Percentiles rank a stretch among this genome's conserved stretches.
Evolutionary conservation across 2,888 invertebrate species (phyloP).

Genomic region (Cephus spinipes): DNA sequence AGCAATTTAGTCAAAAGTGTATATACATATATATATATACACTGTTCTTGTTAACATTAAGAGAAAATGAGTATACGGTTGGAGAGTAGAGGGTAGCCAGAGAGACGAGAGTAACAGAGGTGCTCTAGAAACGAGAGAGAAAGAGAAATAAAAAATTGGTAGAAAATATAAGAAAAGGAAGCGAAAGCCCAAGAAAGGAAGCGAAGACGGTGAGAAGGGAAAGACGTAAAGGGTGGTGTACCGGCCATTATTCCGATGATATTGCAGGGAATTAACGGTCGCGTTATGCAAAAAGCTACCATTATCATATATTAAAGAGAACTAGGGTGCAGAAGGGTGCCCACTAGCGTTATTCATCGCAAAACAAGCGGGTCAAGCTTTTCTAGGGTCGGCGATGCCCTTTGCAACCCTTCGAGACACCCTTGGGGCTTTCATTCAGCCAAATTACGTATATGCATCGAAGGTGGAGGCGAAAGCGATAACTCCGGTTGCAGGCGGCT

Average conservation of each 20-base stretch:
- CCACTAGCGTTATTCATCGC: constrained; percentile 16
- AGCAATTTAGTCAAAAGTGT: too few relatives aligned
- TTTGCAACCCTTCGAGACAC: neutral
- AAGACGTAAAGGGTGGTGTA: neutral
- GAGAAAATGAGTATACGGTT: neutral
- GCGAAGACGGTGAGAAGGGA: neutral
- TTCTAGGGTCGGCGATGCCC: neutral
- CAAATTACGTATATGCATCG: constrained; percentile 29
- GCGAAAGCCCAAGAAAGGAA: neutral
- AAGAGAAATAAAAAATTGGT: neutral
- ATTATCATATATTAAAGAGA: constrained; percentile 42
- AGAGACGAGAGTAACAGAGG: neutral
- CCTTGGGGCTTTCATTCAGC: constrained; percentile 20
- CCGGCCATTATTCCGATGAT: constrained; percentile 21
- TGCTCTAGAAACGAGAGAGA: neutral
- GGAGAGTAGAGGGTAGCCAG: neutral
- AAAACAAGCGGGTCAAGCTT: constrained; percentile 24
- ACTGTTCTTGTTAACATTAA: too few relatives aligned
- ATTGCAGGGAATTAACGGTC: constrained; percentile 35
- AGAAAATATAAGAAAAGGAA: neutral
- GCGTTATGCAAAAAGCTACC: constrained; percentile 30
- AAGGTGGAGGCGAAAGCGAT: constrained; percentile 24
- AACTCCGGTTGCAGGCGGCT: constrained; percentile 27
- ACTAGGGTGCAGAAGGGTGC: constrained; percentile 9
- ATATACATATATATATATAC: too few relatives aligned